These are phyloP conservation scores for Esox lucius DNA, from an alignment of 2,797 vertebrate genomes.

Conservation along the genomic window DNA sequence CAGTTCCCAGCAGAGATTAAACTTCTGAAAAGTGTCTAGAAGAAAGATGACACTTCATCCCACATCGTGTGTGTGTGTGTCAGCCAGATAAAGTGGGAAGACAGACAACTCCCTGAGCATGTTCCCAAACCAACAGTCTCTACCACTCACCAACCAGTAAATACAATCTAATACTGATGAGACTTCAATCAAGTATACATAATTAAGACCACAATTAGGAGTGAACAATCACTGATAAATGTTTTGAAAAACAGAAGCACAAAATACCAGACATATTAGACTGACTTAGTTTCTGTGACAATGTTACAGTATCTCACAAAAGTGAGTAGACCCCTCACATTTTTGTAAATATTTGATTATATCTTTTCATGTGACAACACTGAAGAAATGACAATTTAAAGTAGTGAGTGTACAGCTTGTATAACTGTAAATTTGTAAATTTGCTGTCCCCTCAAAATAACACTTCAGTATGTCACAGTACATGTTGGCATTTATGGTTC, in stretches of 20 bases:
- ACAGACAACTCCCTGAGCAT: conserved; percentile 40
- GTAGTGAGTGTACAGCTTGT: too few species aligned
- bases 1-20: conserved; percentile 56
- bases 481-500: too few species aligned
- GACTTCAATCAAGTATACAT: not conserved
- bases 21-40: conserved; percentile 47
- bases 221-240: not conserved
- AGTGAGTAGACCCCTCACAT: too few species aligned
- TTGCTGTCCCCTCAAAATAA: too few species aligned
- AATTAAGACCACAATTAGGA: too few species aligned
- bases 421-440: too few species aligned
- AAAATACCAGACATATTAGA: not conserved
- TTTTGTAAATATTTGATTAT: too few species aligned
- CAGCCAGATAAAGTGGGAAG: conserved; percentile 50
- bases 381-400: too few species aligned
- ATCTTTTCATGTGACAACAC: too few species aligned
- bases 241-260: not conserved
- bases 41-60: conserved; percentile 57
- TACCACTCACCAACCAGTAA: conserved; percentile 40
- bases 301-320: too few species aligned
- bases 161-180: conserved; percentile 57
- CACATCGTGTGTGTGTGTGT: conserved; percentile 23
- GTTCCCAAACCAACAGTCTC: conserved; percentile 13
- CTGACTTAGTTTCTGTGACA: not conserved
- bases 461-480: too few species aligned